Evolutionary conservation across 2,888 invertebrate species (phyloP), one percentile per base, ranked within the genome.

Genomic region (Drosophila cognata): DNA sequence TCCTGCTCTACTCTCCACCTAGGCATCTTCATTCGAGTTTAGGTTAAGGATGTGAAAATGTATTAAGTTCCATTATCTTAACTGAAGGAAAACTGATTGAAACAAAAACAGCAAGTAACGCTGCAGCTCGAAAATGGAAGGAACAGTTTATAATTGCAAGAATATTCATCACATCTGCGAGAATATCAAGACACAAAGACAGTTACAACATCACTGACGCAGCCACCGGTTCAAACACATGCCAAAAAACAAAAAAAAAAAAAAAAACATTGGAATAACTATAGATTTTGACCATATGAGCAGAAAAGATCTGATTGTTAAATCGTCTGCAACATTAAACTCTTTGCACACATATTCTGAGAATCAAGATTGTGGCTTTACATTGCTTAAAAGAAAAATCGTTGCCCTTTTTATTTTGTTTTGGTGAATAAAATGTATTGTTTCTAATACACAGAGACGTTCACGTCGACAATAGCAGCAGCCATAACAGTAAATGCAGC

Each of bases 401-500:
- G 38, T 48, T 64, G 64, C 43, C 51, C 16, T 62, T 35, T 57
- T 71, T 71, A 13, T 16, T 16, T 46, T 25, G 35, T 57, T 71
- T 71, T 35, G 10, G 25, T 3, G 60, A 55, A 55, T 33, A 51
- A 53, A 69, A 68, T 52, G 43, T 58, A 58, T 55, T 38, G 48
- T 59, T 60, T 38, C 68, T 57, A 53, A 35, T 38, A 38, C 43
- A n/a, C 35, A 52, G 28, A 65, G 16, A 56, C 53, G 35, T 57
- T 21, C 56, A 57, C 28, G 38, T 29, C 46, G 16, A 0, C 50
- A 56, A 38, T n/a, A 21, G 25, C 21, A 31, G 52, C 21, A 57
- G 60, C 60, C 60, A 79, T 77, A 79, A 75, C 80, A 77, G 52
- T 79, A 75, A 79, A 62, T 65, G 79, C 64, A 59, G 48, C 43